Conservation (phyloP, 2,797 vertebrate species). For the Sebastiscus albofasciatus region DNA sequence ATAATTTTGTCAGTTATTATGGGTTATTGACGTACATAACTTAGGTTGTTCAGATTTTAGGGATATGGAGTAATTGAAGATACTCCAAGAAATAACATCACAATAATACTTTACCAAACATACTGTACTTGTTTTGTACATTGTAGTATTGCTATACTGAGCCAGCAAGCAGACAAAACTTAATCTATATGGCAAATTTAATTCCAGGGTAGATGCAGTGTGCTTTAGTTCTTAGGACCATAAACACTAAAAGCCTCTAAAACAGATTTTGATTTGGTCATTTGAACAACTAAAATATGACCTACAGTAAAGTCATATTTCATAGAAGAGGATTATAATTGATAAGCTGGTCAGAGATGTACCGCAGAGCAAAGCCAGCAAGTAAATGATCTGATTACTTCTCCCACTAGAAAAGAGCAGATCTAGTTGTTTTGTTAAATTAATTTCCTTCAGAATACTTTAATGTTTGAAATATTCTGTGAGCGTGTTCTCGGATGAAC, state of each 20-base stretch:
- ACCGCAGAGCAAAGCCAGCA: background rate
- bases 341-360: background rate
- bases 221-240: accelerated
- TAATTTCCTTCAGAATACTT: background rate
- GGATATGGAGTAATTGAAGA: too few relatives aligned
- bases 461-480: background rate
- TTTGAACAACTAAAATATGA: background rate
- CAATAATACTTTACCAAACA: too few relatives aligned
- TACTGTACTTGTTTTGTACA: too few relatives aligned
- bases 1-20: too few relatives aligned
- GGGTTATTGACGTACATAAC: too few relatives aligned
- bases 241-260: background rate
- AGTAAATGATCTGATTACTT: background rate
- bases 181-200: background rate
- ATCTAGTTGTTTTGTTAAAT: background rate
- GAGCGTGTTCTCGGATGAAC: slow-evolving; percentile 9
- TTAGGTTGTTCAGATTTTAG: too few relatives aligned
- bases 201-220: background rate
- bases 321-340: background rate
- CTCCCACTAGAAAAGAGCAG: background rate
- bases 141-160: too few relatives aligned
- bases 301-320: background rate
- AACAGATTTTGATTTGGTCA: background rate
- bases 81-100: too few relatives aligned
- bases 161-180: accelerated